Conservation (phyloP, 37 sponge, comb jelly and placozoan species). For the Oscarella lobularis region DNA sequence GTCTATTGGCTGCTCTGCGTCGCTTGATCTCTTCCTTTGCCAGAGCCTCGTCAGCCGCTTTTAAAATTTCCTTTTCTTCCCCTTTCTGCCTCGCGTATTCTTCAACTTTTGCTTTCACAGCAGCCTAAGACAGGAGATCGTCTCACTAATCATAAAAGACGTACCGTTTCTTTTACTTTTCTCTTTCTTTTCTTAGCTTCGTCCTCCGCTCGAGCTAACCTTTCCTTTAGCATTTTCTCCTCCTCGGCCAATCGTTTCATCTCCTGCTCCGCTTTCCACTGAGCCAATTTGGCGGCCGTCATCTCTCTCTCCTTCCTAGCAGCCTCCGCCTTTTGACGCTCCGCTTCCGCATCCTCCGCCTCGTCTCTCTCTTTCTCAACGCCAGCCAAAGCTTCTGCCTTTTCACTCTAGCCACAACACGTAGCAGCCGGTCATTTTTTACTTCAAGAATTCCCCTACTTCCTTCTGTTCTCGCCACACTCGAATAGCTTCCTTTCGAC, state of each 20-base stretch:
- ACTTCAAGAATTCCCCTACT: no score
- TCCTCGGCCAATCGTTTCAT: background rate
- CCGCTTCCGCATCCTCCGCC: no score
- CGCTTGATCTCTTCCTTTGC: conserved; percentile 16
- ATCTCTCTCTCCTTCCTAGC: conserved; percentile 23
- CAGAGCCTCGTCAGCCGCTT: conserved; percentile 9
- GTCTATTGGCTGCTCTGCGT: conserved; percentile 33
- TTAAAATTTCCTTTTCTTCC: conserved; percentile 10
- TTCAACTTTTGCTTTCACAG: background rate
- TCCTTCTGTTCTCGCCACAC: conserved; percentile 50
- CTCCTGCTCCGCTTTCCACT: background rate
- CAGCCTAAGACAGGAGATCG: background rate
- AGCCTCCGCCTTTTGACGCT: no score
- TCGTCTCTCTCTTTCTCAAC: no score
- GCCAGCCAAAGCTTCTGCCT: no score
- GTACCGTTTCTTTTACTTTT: background rate
- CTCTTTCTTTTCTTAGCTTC: background rate
- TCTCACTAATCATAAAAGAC: background rate
- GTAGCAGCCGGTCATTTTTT: no score
- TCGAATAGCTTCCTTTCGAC: conserved; percentile 58
- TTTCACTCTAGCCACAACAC: no score
- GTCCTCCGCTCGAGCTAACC: background rate
- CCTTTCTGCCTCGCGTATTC: conserved; percentile 12
- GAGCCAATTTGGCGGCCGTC: background rate
- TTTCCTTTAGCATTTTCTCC: background rate